Base-by-base conservation (phyloP, 2,888 invertebrate genomes). In the Heteromurus nitidus region DNA sequence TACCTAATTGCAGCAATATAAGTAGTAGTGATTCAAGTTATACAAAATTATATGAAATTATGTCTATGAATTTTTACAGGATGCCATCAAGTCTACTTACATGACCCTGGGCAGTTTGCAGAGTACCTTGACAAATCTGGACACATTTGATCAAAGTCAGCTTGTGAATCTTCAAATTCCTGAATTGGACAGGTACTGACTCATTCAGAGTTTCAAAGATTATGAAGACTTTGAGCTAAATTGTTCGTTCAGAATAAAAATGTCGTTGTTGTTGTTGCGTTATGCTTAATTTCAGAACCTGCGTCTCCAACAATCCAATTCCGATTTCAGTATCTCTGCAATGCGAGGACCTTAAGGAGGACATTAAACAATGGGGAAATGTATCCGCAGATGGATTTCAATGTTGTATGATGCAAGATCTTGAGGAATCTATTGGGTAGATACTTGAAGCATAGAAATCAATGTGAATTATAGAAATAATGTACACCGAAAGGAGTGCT, bases 121-220 rank as follows among this genome's bases (percentile, higher is more conserved):
- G 67, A 79, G 84, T 55, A 86, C 82, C 2, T 65, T 86, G 24
- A 68, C 82, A n/a, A 84, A 86, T 82, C 53, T 86, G 18, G 85
- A 86, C 24, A 82, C 84, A 11, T 84, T 85, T 72, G 86, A 86
- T 47, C 70, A 81, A 53, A 73, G 74, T 16, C 86, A 85, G 47
- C 68, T 85, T 60, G 24, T 79, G 0, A 72, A 80, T 65, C 60
- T 86, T 3, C 72, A 76, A 22, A 80, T 84, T 26, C 86, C 84
- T 16, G 69, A 79, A 47, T 13, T 75, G 50, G 44, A 68, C 68
- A 64, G 64, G 85, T 84, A 74, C 73, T 74, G 26, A n/a, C n/a
- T n/a, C n/a, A n/a, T n/a, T n/a, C n/a, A n/a, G n/a, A n/a, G n/a
- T n/a, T n/a, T n/a, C n/a, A n/a, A n/a, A n/a, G n/a, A n/a, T n/a